Evolutionary conservation across 2,888 invertebrate species (phyloP).

Genomic region (Chalcis sispes): DNA sequence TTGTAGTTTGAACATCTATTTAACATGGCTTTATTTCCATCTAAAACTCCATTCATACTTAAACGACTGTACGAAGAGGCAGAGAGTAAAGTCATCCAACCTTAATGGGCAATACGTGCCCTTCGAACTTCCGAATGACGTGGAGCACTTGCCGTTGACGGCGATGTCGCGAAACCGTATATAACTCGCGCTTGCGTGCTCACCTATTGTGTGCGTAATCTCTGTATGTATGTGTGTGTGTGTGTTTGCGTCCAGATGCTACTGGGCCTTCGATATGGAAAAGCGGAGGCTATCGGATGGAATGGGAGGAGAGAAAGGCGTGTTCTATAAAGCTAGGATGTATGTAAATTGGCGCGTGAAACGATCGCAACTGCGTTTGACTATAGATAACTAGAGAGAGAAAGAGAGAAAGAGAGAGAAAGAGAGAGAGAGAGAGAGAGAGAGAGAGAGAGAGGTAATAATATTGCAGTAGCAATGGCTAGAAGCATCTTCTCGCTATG

Average conservation of each 20-base stretch:
- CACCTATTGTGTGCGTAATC: background rate
- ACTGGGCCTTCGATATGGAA: background rate
- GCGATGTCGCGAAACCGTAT: constrained; percentile 17
- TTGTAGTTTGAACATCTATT: too few relatives aligned
- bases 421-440: too few relatives aligned
- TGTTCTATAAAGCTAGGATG: too few relatives aligned
- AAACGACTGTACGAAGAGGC: too few relatives aligned
- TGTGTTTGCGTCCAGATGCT: background rate
- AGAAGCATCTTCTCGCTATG: background rate
- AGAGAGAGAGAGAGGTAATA: constrained; percentile 22
- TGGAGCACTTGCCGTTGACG: constrained; percentile 21
- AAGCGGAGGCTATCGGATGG: background rate
- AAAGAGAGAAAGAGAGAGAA: too few relatives aligned
- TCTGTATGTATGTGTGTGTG: background rate
- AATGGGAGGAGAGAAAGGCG: background rate
- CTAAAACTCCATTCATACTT: too few relatives aligned
- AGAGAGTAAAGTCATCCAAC: too few relatives aligned
- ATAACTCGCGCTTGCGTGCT: background rate
- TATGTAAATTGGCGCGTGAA: too few relatives aligned
- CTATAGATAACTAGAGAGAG: too few relatives aligned
- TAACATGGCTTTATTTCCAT: too few relatives aligned
- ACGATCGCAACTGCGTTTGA: constrained; percentile 5
- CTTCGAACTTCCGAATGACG: background rate
- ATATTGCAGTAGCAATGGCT: background rate
- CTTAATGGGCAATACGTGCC: constrained; percentile 44